Base-by-base conservation (phyloP, 2,888 invertebrate species). In the Caenorhabditis sinica region DNA sequence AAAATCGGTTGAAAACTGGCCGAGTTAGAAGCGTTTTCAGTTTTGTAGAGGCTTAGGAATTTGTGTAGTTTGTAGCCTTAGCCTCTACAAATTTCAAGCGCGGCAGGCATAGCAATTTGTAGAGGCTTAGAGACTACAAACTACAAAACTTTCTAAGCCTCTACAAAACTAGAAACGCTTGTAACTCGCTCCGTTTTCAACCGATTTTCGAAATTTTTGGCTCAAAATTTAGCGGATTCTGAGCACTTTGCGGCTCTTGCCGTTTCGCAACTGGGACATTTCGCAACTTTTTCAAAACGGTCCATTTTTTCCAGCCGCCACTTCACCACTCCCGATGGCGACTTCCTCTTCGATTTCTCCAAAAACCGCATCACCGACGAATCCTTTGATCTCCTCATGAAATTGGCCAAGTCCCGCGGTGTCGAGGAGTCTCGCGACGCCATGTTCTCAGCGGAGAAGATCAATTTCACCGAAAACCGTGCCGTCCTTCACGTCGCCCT, bases 381-480 rank as follows among this genome's bases (percentile, higher is more conserved):
- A 83, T 95, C 95, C 8, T 94, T 97, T 93, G 93, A 94, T 13
- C 93, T 96, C 23, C 95, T 99, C 1, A 93, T 98, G 68, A 51
- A 53, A 2, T 23, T 68, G 13, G 95, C 95, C 6, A 94, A 94
- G 89, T 95, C 95, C 58, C 95, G 98, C 17, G 95, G 96, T 90
- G 95, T 99, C 43, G 96, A 96, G 92, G 94, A 95, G 90, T 96
- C 96, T 36, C 95, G 98, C 87, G 95, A 96, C 94, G 96, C 96
- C 33, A 97, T 99, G 98, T 98, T 95, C 92, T 90, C 91, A 65
- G 99, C 98, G n/a, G 95, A 96, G 91, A 96, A 96, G 93, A 98
- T 99, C 87, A 99, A 99, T 94, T 96, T 97, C 93, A 99, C 99
- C 0, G 99, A 99, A 93, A 95, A 96, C 93, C 95, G 99, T 74